These are phyloP conservation scores for Panagrolaimus sp. DNA, from an alignment of 1,140 invertebrate genomes.

Conservation along the genomic window DNA sequence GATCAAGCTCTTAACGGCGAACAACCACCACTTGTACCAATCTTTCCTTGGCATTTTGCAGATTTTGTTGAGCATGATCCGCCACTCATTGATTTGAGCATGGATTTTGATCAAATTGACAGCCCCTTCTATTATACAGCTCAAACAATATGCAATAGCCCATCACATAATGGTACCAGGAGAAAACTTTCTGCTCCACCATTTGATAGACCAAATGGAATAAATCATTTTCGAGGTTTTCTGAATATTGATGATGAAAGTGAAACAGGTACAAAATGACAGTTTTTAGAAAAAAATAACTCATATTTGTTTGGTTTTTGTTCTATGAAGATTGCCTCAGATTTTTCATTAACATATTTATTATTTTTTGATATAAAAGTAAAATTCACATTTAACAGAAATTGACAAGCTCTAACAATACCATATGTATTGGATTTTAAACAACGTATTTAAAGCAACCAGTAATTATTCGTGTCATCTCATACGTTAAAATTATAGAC, in stretches of 20 bases:
- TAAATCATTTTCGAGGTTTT: conserved; percentile 1
- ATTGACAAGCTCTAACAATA: too few species aligned
- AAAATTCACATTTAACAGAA: too few species aligned
- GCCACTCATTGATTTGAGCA: conserved; percentile 49
- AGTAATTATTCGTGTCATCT: too few species aligned
- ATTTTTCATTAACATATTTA: too few species aligned
- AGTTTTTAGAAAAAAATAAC: too few species aligned
- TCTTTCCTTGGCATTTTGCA: conserved; percentile 54
- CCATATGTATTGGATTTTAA: too few species aligned
- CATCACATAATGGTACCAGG: conserved; percentile 13
- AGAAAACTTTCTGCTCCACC: conserved; percentile 25
- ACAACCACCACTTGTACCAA: conserved; percentile 41
- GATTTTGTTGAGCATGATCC: conserved; percentile 53
- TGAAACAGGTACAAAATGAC: too few species aligned
- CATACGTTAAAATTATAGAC: too few species aligned
- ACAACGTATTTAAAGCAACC: too few species aligned
- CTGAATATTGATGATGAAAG: conserved; percentile 8
- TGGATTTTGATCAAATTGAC: conserved; percentile 45
- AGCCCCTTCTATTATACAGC: conserved; percentile 21
- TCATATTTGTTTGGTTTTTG: too few species aligned
- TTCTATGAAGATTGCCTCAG: too few species aligned
- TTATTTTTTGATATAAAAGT: too few species aligned
- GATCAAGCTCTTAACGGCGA: conserved; percentile 41
- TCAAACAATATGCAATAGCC: conserved; percentile 29
- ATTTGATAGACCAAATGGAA: conserved; percentile 4